Evolutionary conservation across 2,888 invertebrate species (phyloP).

Genomic region (Lymantria monacha): DNA sequence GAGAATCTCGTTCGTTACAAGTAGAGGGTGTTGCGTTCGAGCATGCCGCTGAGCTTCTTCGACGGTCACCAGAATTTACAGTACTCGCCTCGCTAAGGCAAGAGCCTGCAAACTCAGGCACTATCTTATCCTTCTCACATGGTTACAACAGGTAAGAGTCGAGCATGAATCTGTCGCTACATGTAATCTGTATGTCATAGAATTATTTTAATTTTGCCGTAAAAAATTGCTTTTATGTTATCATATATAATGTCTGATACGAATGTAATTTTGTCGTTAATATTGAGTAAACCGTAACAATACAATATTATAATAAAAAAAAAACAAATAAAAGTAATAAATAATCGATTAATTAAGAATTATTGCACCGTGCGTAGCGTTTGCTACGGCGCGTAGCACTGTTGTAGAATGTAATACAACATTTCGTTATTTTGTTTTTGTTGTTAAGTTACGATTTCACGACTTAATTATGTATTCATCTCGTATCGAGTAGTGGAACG

Average conservation of each 20-base stretch:
- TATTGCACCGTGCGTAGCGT: constrained; percentile 15
- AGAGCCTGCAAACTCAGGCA: constrained; percentile 91
- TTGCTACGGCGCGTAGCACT: constrained; percentile 15
- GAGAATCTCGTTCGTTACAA: constrained; percentile 88
- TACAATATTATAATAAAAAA: not conserved
- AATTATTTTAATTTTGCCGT: constrained; percentile 8
- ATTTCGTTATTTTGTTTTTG: constrained; percentile 12
- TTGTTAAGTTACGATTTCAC: constrained; percentile 31
- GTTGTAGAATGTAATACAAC: constrained; percentile 18
- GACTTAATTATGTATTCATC: constrained; percentile 43
- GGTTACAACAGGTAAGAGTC: constrained; percentile 87
- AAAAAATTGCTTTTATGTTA: not conserved
- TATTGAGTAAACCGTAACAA: constrained; percentile 5
- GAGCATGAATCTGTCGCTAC: constrained; percentile 11
- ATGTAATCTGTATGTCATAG: constrained; percentile 12
- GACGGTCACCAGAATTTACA: constrained; percentile 90
- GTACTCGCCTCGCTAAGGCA: constrained; percentile 89
- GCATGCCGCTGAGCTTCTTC: constrained; percentile 86
- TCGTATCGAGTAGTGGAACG: constrained; percentile 59
- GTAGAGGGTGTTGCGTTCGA: constrained; percentile 86
- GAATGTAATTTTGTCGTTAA: constrained; percentile 14
- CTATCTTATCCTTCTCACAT: constrained; percentile 91
- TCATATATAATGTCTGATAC: constrained; percentile 1
- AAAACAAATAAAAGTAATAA: too few relatives aligned
- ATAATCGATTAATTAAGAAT: not conserved